Percentiles rank a stretch among this genome's conserved stretches.
Evolutionary conservation across 2,797 vertebrate genomes (phyloP).

Genomic region (Chlorospingus flavigularis): DNA sequence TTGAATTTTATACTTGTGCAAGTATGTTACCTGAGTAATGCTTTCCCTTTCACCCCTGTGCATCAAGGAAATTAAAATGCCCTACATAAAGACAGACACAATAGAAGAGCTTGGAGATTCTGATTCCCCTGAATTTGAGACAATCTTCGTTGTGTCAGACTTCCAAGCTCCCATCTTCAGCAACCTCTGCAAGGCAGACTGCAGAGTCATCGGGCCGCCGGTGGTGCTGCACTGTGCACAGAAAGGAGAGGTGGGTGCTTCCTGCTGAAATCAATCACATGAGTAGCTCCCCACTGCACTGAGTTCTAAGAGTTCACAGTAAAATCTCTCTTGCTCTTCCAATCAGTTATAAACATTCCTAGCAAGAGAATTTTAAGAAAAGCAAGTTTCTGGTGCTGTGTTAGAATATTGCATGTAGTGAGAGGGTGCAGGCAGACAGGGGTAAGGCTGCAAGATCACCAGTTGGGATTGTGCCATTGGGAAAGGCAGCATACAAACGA

Average conservation of each 20-base stretch:
- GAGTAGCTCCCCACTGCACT: not conserved
- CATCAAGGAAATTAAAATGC: constrained; percentile 87
- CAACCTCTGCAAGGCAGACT: constrained; percentile 87
- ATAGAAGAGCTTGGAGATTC: constrained; percentile 84
- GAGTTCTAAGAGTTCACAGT: not conserved
- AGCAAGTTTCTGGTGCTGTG: not conserved
- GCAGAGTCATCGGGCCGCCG: constrained; percentile 91
- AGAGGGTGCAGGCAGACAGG: not conserved
- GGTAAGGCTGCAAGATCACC: not conserved
- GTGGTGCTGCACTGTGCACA: constrained; percentile 86
- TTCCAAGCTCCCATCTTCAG: constrained; percentile 84
- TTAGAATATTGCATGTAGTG: accelerated
- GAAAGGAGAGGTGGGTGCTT: constrained; percentile 83
- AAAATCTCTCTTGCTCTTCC: not conserved
- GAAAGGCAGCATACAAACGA: not conserved
- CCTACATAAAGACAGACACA: constrained; percentile 81
- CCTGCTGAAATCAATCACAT: not conserved
- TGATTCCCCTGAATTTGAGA: constrained; percentile 89
- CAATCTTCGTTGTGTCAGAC: constrained; percentile 86
- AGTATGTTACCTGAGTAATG: not conserved
- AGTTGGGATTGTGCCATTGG: not conserved
- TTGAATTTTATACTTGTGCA: not conserved
- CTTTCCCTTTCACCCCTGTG: constrained; percentile 6
- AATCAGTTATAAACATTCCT: not conserved
- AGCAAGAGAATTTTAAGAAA: not conserved